phyloP scores from a whole-genome alignment of 30 jellyfish, hydroid and myxozoan genomes.

The Catostylus mosaicus region DNA sequence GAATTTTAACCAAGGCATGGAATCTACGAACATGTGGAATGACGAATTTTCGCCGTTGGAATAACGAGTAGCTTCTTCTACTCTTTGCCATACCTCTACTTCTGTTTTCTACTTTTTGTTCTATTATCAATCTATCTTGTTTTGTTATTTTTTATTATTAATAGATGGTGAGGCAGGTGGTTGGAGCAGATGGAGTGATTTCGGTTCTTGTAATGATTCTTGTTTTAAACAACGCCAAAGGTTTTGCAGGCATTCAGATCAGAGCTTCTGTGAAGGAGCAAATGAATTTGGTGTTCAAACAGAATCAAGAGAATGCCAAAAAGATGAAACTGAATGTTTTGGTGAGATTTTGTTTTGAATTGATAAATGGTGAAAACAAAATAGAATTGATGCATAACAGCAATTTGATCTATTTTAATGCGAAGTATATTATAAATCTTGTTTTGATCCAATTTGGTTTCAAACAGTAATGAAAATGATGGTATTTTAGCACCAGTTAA shows the following conservation, averaged over 20 bases:
- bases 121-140: not conserved
- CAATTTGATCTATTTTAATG: no score
- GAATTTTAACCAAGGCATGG: not conserved
- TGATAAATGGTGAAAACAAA: no score
- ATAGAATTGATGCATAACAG: no score
- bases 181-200: constrained; percentile 92
- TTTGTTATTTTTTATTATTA: not conserved
- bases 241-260: constrained; percentile 71
- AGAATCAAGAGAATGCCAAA: constrained; percentile 53
- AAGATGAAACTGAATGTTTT: constrained; percentile 80
- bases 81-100: no score
- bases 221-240: constrained; percentile 76
- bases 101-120: no score
- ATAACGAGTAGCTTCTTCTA: no score
- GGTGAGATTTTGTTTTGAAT: no score
- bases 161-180: constrained; percentile 30
- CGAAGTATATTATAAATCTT: no score
- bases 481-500: not conserved
- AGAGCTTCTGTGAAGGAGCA: constrained; percentile 67
- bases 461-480: no score
- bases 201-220: constrained; percentile 70
- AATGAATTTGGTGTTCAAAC: constrained; percentile 72
- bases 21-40: not conserved
- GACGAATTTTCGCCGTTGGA: not conserved
- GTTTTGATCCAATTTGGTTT: no score